These are phyloP conservation scores for Xestia c-nigrum DNA, from an alignment of 2,888 invertebrate species.

Conservation along the genomic window DNA sequence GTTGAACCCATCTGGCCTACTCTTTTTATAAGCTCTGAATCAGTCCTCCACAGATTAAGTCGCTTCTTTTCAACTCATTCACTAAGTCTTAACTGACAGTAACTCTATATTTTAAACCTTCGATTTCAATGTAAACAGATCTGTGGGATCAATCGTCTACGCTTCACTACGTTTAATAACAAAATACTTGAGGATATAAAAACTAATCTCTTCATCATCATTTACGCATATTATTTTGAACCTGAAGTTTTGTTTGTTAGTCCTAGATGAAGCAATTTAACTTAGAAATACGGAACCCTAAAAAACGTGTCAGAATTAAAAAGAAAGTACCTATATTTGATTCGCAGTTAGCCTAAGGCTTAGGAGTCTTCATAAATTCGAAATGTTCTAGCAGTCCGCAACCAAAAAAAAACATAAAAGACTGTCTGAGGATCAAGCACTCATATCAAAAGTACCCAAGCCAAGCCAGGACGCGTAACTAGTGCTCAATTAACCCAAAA, in stretches of 20 bases:
- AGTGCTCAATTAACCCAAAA: slow-evolving; percentile 33
- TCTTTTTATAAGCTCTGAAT: slow-evolving; percentile 28
- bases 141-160: slow-evolving; percentile 45
- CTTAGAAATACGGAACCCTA: no score
- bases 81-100: slow-evolving; percentile 40
- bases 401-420: background rate
- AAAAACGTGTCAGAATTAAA: background rate
- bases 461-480: slow-evolving; percentile 19
- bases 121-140: slow-evolving; percentile 54
- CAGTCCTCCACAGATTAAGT: slow-evolving; percentile 15
- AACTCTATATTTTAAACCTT: slow-evolving; percentile 42
- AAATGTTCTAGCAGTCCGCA: background rate
- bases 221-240: background rate
- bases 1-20: slow-evolving; percentile 39
- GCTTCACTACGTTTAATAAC: slow-evolving; percentile 49
- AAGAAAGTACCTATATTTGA: background rate
- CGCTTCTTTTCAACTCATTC: slow-evolving; percentile 57
- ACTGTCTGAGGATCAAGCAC: background rate
- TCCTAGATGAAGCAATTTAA: background rate
- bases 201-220: slow-evolving; percentile 23
- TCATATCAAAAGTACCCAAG: background rate
- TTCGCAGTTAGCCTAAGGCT: background rate
- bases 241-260: background rate
- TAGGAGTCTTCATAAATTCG: rapidly evolving
- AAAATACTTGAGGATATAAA: slow-evolving; percentile 31